Base-by-base conservation (phyloP, 2,888 invertebrate genomes). In the Pyrgus malvae region DNA sequence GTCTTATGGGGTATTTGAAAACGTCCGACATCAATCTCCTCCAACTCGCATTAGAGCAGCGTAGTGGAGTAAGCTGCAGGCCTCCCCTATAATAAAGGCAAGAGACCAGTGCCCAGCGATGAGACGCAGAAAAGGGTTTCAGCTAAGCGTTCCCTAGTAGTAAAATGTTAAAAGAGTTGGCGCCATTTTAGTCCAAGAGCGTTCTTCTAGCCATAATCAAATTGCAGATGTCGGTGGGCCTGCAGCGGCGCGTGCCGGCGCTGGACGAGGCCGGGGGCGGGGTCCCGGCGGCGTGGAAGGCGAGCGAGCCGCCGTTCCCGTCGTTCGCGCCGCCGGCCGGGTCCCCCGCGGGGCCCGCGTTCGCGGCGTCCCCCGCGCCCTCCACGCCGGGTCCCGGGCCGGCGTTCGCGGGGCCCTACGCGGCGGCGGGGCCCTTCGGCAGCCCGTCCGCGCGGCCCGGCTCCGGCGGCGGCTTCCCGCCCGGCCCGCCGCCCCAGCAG, bases 401-500 rank as follows among this genome's bases (percentile, higher is more conserved):
- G 61, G 93, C 93, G 65, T 94, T 95, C 67, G 93, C 94, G 49
- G 88, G 87, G 45, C 93, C 93, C 72, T 93, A 93, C 78, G 94
- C 93, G 76, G 93, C 93, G 62, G 92, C 92, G 59, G 92, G 92
- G 65, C 92, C 93, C 60, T 92, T 92, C 80, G 92, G 86, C 81
- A 92, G 88, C 84, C 93, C 89, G 78, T 93, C 93, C 29, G 89
- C 87, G 62, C 66, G 90, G 68, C 97, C 97, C 46, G 97, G 96
- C 61, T 96, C 96, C 29, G 96, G 96, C 64, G 96, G 87, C 65
- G 96, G 71, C 92, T 96, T 96, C 66, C 96, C 96, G 33, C 96
- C 96, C 6, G 96, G 95, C 58, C 95, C 94, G 51, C 85, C 82
- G 67, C 92, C 69, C 88, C 93, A 72, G 92, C 93, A 72, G 92